Percentiles rank a stretch among this genome's conserved stretches.
phyloP scores from a whole-genome alignment of 1,140 invertebrate genomes.

The Habropoda laboriosa region DNA sequence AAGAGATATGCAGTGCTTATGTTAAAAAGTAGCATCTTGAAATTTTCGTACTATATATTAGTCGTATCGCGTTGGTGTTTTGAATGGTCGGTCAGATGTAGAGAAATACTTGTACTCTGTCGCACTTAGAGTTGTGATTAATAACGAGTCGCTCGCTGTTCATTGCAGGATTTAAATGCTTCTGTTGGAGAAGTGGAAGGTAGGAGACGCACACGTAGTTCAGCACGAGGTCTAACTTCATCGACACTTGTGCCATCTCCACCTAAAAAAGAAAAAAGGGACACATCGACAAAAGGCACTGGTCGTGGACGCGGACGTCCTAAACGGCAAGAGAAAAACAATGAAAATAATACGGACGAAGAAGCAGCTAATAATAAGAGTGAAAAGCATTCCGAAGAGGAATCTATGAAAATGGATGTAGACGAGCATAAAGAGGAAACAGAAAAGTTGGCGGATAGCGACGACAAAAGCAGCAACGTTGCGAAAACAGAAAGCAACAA shows the following conservation, averaged over 20 bases:
- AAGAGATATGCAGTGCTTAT: no score
- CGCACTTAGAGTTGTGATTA: no score
- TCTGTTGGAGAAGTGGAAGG: constrained; percentile 78
- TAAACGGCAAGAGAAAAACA: constrained; percentile 77
- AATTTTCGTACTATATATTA: no score
- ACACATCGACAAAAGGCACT: constrained; percentile 70
- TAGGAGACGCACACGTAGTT: constrained; percentile 81
- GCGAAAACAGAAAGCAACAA: constrained; percentile 61
- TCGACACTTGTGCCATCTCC: constrained; percentile 77
- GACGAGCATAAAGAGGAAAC: constrained; percentile 75
- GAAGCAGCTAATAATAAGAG: constrained; percentile 77
- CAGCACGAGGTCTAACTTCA: constrained; percentile 75
- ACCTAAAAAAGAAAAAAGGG: constrained; percentile 80
- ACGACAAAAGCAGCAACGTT: constrained; percentile 62
- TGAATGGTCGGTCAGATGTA: no score
- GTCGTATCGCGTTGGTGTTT: no score
- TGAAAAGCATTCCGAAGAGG: constrained; percentile 75
- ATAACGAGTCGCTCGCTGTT: background rate
- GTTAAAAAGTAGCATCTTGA: no score
- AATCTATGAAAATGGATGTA: constrained; percentile 77
- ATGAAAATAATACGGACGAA: constrained; percentile 76
- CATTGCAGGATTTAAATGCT: constrained; percentile 75
- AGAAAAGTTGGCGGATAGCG: constrained; percentile 62
- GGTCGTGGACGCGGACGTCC: constrained; percentile 78
- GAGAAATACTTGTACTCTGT: background rate